A percentile compares a stretch with the other conserved stretches of the same genome.
phyloP scores from a whole-genome alignment of 2,888 invertebrate genomes.

The Tenthredo mesomela region DNA sequence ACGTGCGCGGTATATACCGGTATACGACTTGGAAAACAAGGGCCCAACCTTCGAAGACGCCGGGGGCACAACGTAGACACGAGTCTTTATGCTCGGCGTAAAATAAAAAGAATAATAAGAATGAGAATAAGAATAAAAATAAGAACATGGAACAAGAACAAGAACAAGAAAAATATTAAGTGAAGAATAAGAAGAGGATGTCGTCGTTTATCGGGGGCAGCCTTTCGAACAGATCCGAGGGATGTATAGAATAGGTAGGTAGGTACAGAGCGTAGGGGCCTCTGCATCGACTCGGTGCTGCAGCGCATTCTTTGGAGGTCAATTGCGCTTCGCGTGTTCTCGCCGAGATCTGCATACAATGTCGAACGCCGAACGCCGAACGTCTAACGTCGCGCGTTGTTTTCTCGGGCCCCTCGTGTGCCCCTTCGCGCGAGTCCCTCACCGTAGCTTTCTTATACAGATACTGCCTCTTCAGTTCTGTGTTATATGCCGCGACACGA shows the following conservation, averaged over 20 bases:
- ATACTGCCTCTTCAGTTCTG: background rate
- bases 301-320: constrained; percentile 66
- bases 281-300: background rate
- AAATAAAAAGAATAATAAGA: background rate
- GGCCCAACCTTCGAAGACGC: constrained; percentile 26
- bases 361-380: constrained; percentile 57
- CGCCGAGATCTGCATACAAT: constrained; percentile 68
- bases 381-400: constrained; percentile 1
- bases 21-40: background rate
- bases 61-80: background rate
- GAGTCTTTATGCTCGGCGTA: background rate
- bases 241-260: background rate
- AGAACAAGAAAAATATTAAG: background rate
- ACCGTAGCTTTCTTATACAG: background rate
- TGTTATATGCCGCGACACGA: constrained; percentile 3
- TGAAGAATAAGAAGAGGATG: background rate
- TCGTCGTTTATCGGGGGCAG: constrained; percentile 37
- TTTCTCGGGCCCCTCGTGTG: no score
- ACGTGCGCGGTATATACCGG: background rate
- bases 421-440: background rate
- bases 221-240: constrained; percentile 28
- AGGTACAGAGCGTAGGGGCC: constrained; percentile 6
- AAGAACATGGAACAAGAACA: background rate
- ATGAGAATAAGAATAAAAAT: background rate
- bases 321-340: constrained; percentile 63